Base-by-base conservation (phyloP, 1,140 invertebrate species). In the Lepidotrigona ventralis region DNA sequence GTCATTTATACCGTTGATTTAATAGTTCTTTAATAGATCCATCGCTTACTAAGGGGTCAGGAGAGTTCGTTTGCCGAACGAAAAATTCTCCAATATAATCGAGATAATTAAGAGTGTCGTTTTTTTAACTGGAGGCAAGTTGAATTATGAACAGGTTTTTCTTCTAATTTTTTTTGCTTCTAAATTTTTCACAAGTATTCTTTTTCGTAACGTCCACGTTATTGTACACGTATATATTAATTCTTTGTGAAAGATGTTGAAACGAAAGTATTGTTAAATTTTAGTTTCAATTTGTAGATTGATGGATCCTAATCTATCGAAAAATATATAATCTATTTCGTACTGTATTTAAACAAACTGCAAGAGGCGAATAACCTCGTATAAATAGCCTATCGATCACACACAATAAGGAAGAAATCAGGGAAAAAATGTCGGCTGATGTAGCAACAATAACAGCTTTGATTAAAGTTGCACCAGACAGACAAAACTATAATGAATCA, bases 281-380 rank as follows among this genome's bases (percentile, higher is more conserved):
- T n/a, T 1, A 5, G 14, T 14, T 60, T 14, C 5, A 23, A n/a
- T n/a, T 60, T n/a, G 23, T 0, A 60, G 39, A 8, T 8, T 46
- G n/a, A 8, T 46, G 39, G 9, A 46, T 9, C 9, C 6, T 6
- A 6, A 9, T 6, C 39, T 46, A 8, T 46, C 39, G 39, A 46
- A n/a, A 60, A 60, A n/a, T 60, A n/a, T 1, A 60, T n/a, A 64
- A 64, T 69, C 14, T n/a, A 5, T 53, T 71, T 51, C 39, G 1
- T 26, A 21, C 46, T 26, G 19, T 19, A 53, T 19, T 71, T 15
- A 26, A 26, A 51, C 17, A 58, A 74, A 74, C 72, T 12, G 14
- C 39, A n/a, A 51, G 58, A 72, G 56, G 79, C 64, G 46, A 80
- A 80, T 69, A 64, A 73, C 54, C 79, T 29, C 19, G 54, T 80